Percentiles rank a stretch among this genome's conserved stretches.
These are phyloP conservation scores for Varecia variegata DNA, from an alignment of 2,797 vertebrate genomes.

Conservation along the genomic window DNA sequence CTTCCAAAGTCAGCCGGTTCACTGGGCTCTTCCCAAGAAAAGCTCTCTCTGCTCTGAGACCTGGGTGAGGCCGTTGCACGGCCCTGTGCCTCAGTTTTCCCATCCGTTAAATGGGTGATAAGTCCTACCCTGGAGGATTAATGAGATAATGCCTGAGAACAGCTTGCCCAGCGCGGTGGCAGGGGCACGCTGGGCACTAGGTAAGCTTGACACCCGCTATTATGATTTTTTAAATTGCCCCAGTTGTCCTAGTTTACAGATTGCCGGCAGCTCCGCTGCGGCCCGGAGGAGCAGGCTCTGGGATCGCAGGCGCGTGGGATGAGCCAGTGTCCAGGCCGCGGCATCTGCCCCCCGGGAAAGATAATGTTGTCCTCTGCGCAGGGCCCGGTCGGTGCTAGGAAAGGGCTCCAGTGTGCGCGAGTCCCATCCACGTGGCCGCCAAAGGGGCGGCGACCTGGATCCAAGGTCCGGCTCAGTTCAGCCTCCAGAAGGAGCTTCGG, in stretches of 20 bases:
- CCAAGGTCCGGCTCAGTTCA: background rate
- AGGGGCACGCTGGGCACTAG: background rate
- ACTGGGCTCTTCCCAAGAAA: background rate
- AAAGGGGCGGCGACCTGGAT: background rate
- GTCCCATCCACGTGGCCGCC: accelerated
- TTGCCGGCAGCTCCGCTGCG: background rate
- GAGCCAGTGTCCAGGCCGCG: accelerated
- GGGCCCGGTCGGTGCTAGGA: accelerated
- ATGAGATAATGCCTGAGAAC: background rate
- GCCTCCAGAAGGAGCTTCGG: slow-evolving; percentile 57
- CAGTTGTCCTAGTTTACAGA: background rate
- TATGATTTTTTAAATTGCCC: too few species aligned
- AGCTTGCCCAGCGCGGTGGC: background rate
- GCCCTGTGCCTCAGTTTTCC: background rate
- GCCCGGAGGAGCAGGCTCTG: background rate
- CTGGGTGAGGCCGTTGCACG: background rate
- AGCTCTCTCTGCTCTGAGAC: background rate
- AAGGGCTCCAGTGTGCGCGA: accelerated
- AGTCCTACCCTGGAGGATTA: background rate
- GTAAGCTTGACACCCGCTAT: too few species aligned
- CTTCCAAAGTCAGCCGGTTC: background rate
- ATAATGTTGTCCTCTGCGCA: accelerated
- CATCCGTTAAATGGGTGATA: background rate
- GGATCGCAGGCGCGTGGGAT: too few species aligned
- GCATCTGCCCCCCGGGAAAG: background rate